Evolutionary conservation across 2,888 invertebrate genomes (phyloP).

Genomic region (Lapara coniferarum): DNA sequence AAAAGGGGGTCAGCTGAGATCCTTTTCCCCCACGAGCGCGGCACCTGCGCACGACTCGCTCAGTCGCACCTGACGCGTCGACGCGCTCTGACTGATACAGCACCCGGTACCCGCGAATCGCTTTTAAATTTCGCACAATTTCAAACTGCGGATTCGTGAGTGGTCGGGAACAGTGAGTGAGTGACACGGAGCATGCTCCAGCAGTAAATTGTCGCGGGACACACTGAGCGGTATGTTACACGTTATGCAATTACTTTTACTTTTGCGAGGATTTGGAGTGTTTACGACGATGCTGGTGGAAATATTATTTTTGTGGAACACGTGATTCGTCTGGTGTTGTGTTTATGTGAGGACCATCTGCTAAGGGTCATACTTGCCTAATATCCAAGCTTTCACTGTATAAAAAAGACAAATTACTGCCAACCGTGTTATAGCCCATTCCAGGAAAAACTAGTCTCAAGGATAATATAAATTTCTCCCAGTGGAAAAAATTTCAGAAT

Average conservation of each 20-base stretch:
- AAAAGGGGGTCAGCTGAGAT: slow-evolving; percentile 26
- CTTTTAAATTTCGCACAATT: slow-evolving; percentile 53
- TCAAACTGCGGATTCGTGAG: slow-evolving; percentile 56
- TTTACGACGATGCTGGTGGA: too few relatives aligned
- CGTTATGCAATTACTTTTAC: slow-evolving; percentile 21
- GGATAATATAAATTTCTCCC: too few relatives aligned
- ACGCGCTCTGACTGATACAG: slow-evolving; percentile 41
- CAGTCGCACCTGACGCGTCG: slow-evolving; percentile 68
- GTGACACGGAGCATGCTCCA: slow-evolving; percentile 61
- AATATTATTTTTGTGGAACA: too few relatives aligned
- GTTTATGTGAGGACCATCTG: too few relatives aligned
- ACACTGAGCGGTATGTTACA: slow-evolving; percentile 65
- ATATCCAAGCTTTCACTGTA: too few relatives aligned
- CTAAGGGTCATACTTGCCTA: too few relatives aligned
- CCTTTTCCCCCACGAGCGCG: slow-evolving; percentile 47
- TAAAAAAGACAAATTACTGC: too few relatives aligned
- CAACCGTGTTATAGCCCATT: too few relatives aligned
- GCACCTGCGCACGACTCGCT: slow-evolving; percentile 41
- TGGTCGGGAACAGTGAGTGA: slow-evolving; percentile 61
- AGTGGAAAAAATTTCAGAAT: too few relatives aligned
- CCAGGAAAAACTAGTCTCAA: too few relatives aligned
- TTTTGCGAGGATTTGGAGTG: not conserved
- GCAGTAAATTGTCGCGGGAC: slow-evolving; percentile 75
- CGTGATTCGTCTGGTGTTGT: too few relatives aligned
- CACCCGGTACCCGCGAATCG: slow-evolving; percentile 39